Percentiles rank a stretch among this genome's conserved stretches.
These are phyloP conservation scores for Nycticorax nycticorax DNA, from an alignment of 2,113 vertebrate genomes.

Conservation along the genomic window DNA sequence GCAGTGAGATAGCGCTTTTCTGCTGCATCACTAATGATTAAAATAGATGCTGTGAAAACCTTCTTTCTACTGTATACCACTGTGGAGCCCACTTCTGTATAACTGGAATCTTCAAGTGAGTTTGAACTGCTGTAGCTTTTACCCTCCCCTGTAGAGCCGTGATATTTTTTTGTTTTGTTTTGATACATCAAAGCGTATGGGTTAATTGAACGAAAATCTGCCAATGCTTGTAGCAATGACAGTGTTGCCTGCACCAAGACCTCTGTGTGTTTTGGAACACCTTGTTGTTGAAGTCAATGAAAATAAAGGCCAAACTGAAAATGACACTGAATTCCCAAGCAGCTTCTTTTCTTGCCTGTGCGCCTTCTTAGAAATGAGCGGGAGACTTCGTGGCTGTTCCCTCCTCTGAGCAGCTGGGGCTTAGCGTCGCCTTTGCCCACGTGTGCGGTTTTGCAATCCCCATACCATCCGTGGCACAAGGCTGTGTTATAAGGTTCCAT, in stretches of 20 bases:
- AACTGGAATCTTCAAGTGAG: slow-evolving; percentile 26
- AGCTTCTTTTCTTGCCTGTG: background rate
- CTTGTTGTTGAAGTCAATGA: slow-evolving; percentile 54
- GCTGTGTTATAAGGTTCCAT: background rate
- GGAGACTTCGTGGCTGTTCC: background rate
- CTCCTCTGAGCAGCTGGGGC: background rate
- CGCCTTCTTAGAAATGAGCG: background rate
- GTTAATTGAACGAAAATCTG: slow-evolving; percentile 29
- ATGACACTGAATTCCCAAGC: background rate
- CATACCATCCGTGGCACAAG: fast-evolving
- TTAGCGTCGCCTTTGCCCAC: background rate
- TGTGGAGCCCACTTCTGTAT: background rate
- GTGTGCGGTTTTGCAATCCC: background rate
- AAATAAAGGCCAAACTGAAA: slow-evolving; percentile 66
- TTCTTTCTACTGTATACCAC: background rate
- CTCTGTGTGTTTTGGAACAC: slow-evolving; percentile 25
- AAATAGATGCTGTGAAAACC: slow-evolving; percentile 63
- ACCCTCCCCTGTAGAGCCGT: slow-evolving; percentile 43
- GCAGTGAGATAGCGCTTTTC: slow-evolving; percentile 18
- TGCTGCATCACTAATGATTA: background rate
- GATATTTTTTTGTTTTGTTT: slow-evolving; percentile 34
- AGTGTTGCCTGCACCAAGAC: slow-evolving; percentile 21
- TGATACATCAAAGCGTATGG: slow-evolving; percentile 7
- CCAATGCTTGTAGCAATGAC: slow-evolving; percentile 61
- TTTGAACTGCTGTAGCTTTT: slow-evolving; percentile 62